phyloP scores from a whole-genome alignment of 2,797 vertebrate species.

The Otus scops region DNA sequence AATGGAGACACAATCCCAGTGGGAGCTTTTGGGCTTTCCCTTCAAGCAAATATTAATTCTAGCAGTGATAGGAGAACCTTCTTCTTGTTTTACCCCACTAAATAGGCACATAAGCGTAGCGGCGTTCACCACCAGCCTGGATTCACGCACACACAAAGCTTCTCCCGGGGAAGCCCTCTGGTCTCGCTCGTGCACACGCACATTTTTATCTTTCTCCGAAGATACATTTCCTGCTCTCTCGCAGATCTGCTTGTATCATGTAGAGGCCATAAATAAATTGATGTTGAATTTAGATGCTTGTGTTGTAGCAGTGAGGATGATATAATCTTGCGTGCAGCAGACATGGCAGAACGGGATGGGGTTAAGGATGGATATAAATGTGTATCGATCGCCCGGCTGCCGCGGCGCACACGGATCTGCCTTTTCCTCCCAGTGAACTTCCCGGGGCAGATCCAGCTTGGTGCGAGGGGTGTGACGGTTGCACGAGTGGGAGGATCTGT shows the following conservation, averaged over 20 bases:
- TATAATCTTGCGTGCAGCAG: neutral
- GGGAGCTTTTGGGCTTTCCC: neutral
- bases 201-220: neutral
- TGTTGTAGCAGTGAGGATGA: neutral
- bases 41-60: neutral
- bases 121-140: rapidly evolving
- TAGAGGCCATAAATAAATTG: slow-evolving; percentile 44
- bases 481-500: neutral
- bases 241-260: neutral
- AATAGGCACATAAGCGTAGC: rapidly evolving
- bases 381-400: neutral
- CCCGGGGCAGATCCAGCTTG: neutral
- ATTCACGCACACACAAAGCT: rapidly evolving
- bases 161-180: neutral
- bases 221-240: neutral
- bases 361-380: neutral
- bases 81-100: neutral
- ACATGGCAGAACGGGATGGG: neutral
- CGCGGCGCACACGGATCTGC: neutral
- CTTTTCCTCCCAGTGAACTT: neutral
- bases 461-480: neutral
- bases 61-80: neutral
- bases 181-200: rapidly evolving
- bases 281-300: slow-evolving; percentile 14
- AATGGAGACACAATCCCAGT: rapidly evolving